These are phyloP conservation scores for Cephus cinctus DNA, from an alignment of 1,140 invertebrate species.

Conservation along the genomic window DNA sequence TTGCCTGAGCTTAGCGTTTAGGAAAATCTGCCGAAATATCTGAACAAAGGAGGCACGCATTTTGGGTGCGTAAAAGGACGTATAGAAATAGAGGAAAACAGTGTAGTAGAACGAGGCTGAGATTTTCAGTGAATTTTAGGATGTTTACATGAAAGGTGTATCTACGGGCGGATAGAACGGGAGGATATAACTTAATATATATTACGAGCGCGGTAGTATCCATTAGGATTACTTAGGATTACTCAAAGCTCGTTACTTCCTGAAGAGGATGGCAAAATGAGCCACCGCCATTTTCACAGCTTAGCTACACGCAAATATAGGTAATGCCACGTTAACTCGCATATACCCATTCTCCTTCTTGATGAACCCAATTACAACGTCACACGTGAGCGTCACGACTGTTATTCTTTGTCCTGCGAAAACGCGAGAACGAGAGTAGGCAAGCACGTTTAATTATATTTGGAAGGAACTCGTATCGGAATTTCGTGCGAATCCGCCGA, in stretches of 20 bases:
- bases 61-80: too few relatives aligned
- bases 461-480: slow-evolving; percentile 28
- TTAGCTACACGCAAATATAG: neutral
- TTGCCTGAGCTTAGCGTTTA: too few relatives aligned
- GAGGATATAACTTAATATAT: slow-evolving; percentile 8
- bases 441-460: too few relatives aligned
- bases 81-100: neutral
- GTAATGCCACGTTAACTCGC: neutral
- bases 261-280: neutral
- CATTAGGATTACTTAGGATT: slow-evolving; percentile 26
- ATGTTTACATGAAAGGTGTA: too few relatives aligned
- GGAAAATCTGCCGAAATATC: too few relatives aligned
- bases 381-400: neutral
- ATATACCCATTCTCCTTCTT: slow-evolving; percentile 2
- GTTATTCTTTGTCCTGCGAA: slow-evolving; percentile 4
- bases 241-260: slow-evolving; percentile 16
- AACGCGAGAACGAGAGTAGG: too few relatives aligned
- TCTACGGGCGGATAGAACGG: too few relatives aligned
- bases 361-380: slow-evolving; percentile 4
- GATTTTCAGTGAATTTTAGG: too few relatives aligned
- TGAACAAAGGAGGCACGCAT: too few relatives aligned
- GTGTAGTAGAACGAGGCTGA: slow-evolving; percentile 20
- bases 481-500: slow-evolving; percentile 29
- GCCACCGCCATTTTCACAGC: slow-evolving; percentile 1
- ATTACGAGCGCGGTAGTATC: slow-evolving; percentile 23